phyloP scores from a whole-genome alignment of 1,140 invertebrate genomes.

The Drosophila mauritiana region DNA sequence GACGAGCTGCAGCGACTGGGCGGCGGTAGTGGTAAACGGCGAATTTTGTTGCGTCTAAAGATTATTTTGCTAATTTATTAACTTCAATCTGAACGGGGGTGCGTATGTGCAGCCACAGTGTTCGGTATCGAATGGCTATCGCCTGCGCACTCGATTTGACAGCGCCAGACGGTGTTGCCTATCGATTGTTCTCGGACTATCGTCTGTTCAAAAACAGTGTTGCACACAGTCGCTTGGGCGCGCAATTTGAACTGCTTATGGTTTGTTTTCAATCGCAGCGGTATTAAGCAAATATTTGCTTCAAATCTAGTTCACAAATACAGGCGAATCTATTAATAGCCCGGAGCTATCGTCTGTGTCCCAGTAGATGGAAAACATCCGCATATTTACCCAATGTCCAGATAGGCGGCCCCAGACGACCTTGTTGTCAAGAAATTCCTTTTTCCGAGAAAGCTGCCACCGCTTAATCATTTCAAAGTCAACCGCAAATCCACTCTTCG shows the following conservation, averaged over 20 bases:
- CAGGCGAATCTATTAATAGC: conserved; percentile 34
- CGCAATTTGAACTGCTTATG: background rate
- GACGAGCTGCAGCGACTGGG: background rate
- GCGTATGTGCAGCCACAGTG: conserved; percentile 7
- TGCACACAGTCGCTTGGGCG: background rate
- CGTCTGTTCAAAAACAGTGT: background rate
- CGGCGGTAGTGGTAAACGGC: background rate
- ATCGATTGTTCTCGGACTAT: background rate
- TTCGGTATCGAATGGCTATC: conserved; percentile 10
- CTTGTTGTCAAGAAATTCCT: conserved; percentile 29
- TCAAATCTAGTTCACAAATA: conserved; percentile 46
- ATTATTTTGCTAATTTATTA: conserved; percentile 17
- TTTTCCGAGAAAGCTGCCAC: conserved; percentile 22
- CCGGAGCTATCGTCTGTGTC: conserved; percentile 18
- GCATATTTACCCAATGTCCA: conserved; percentile 35
- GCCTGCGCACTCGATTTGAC: background rate
- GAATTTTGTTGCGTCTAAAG: conserved; percentile 14
- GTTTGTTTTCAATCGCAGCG: conserved; percentile 8
- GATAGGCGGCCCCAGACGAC: conserved; percentile 35
- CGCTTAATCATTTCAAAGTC: conserved; percentile 41
- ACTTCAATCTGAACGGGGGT: conserved; percentile 9
- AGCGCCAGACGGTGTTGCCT: background rate
- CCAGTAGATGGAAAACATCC: conserved; percentile 30
- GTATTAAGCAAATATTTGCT: conserved; percentile 30
- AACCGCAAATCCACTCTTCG: conserved; percentile 6